Evolutionary conservation across 2,888 invertebrate genomes (phyloP).

Genomic region (Lomographa bimaculata): DNA sequence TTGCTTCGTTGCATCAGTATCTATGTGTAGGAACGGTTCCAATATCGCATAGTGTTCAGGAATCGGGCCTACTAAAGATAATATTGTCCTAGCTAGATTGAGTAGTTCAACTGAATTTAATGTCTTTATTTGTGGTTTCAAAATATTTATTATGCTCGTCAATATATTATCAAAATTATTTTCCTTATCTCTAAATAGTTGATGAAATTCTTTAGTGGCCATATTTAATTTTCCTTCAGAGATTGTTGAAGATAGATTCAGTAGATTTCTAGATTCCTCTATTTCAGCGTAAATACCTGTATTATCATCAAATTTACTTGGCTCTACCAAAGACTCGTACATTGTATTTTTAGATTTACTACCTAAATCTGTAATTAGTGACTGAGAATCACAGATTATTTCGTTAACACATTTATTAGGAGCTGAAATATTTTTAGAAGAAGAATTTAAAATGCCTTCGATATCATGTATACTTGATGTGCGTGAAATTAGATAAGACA

Average conservation of each 20-base stretch:
- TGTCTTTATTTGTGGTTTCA: background rate
- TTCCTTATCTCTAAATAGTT: too few species aligned
- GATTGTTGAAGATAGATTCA: too few species aligned
- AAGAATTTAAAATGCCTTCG: background rate
- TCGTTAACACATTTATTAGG: background rate
- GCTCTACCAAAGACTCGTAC: conserved; percentile 1
- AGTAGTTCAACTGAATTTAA: conserved; percentile 6
- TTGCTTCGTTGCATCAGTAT: too few species aligned
- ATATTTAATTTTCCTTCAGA: too few species aligned
- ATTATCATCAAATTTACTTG: background rate
- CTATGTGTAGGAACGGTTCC: too few species aligned
- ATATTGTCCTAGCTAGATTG: conserved; percentile 5
- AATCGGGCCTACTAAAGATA: conserved; percentile 4
- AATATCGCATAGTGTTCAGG: conserved; percentile 3
- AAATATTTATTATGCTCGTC: background rate
- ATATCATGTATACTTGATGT: too few species aligned
- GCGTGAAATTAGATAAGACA: too few species aligned
- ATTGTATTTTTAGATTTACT: too few species aligned
- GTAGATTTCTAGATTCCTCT: too few species aligned
- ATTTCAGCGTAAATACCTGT: background rate
- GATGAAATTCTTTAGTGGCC: too few species aligned
- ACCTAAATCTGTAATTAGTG: too few species aligned
- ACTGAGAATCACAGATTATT: conserved; percentile 1
- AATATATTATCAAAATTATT: too few species aligned
- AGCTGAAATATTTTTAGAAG: background rate